Evolutionary conservation across 2,113 vertebrate genomes (phyloP), one percentile per base, ranked within the genome.

Genomic region (Glareola pratincola): DNA sequence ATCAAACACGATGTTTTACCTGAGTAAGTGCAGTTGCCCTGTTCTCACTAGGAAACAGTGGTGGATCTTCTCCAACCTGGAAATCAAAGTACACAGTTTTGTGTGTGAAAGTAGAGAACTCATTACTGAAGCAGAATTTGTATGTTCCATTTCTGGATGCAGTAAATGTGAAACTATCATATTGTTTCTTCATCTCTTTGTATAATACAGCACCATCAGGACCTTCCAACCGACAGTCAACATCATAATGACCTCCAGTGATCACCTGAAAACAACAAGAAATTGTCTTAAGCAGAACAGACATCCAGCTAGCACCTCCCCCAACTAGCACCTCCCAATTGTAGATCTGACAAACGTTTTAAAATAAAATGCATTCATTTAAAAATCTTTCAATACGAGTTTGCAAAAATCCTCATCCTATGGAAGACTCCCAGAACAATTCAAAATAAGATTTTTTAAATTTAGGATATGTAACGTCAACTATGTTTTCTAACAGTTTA

Each of bases 61-160:
- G 99, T 50, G 99, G 99, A 60, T 99, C 99, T 93, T 99, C 99
- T 53, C 99, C 99, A 81, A 99, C 99, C 97, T 99, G 99, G 94
- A 99, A 99, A 96, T 99, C 99, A 88, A 99, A 99, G 97, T 99
- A 99, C 43, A 99, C 99, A 0, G 99, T 99, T 98, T 99, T 99
- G 98, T 99, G 99, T 22, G 99, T 99, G 95, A 99, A 99, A 86
- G 99, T 99, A 91, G 99, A 99, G 96, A 99, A 99, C 93, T 99
- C 99, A 68, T 99, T 99, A 96, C 99, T 99, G 98, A 99, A 99
- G 97, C 99, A 99, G 98, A 99, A 99, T 97, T 99, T 99, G 97
- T 98, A 99, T 27, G 99, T 99, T 95, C 99, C 99, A 36, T 99
- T 99, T 93, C 96, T 99, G 87, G 98, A 98, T 57, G 99, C 99